Conservation (phyloP, 2,797 vertebrate genomes). For the Tachyglossus aculeatus region DNA sequence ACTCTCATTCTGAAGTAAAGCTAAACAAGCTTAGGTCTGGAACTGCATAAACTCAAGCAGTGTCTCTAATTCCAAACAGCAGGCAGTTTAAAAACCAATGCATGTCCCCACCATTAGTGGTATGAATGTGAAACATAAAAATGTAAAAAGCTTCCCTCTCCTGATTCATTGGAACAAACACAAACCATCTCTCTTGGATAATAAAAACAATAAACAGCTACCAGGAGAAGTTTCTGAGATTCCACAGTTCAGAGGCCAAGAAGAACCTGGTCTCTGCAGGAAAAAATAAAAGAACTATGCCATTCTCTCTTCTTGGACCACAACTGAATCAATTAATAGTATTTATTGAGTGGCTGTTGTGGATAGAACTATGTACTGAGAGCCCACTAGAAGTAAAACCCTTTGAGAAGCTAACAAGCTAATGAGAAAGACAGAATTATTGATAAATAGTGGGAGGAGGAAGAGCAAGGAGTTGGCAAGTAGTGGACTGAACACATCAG, state of each 20-base stretch:
- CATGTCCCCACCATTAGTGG: conserved; percentile 39
- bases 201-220: neutral
- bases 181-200: conserved; percentile 10
- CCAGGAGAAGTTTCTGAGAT: too few relatives aligned
- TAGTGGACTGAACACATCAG: too few relatives aligned
- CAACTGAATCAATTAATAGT: too few relatives aligned
- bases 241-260: neutral
- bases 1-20: conserved; percentile 29
- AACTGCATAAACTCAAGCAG: conserved; percentile 44
- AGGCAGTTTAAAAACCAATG: conserved; percentile 48
- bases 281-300: neutral
- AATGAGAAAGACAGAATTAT: too few relatives aligned
- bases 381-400: too few relatives aligned
- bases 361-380: too few relatives aligned
- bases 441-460: too few relatives aligned
- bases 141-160: conserved; percentile 9
- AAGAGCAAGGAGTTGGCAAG: too few relatives aligned
- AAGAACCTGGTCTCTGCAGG: neutral
- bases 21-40: conserved; percentile 34
- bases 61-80: conserved; percentile 40
- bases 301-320: conserved; percentile 16
- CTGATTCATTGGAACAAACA: conserved; percentile 1
- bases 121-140: conserved; percentile 45
- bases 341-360: too few relatives aligned
- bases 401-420: too few relatives aligned